A percentile compares a stretch with the other conserved stretches of the same genome.
Evolutionary conservation across 1,140 invertebrate species (phyloP).

Genomic region (Druon quercuslanigerum): DNA sequence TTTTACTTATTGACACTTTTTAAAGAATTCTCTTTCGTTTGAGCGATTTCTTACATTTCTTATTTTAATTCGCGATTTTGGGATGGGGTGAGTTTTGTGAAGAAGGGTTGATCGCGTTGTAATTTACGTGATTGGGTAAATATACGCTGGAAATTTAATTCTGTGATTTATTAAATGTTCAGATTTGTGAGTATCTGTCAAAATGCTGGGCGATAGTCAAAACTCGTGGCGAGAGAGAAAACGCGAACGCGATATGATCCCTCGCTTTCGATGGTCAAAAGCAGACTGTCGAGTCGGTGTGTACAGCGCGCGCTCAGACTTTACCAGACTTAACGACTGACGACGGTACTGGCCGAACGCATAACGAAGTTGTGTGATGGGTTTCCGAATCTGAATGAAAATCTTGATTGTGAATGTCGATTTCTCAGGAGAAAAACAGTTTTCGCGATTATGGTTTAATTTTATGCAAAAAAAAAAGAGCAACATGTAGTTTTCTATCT

Average conservation of each 20-base stretch:
- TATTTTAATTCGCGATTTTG: too few relatives aligned
- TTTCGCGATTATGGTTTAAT: too few relatives aligned
- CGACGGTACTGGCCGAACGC: slow-evolving; percentile 8
- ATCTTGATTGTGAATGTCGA: neutral
- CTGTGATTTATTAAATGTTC: neutral
- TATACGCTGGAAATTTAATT: neutral
- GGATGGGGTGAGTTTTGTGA: too few relatives aligned
- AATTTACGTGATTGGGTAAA: too few relatives aligned
- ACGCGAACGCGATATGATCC: slow-evolving; percentile 7
- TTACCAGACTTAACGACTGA: neutral
- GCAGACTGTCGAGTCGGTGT: slow-evolving; percentile 19
- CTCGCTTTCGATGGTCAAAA: slow-evolving; percentile 26
- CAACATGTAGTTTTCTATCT: too few relatives aligned
- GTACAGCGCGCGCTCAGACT: slow-evolving; percentile 23
- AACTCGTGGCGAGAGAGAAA: slow-evolving; percentile 18
- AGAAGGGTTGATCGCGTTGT: too few relatives aligned
- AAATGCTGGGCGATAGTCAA: neutral
- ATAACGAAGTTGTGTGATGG: neutral
- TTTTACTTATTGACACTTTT: too few relatives aligned
- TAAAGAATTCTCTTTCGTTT: too few relatives aligned
- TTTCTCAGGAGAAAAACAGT: neutral
- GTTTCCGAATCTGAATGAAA: slow-evolving; percentile 6
- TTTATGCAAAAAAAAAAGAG: too few relatives aligned
- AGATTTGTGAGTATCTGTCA: neutral
- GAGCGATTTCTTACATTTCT: too few relatives aligned